Evolutionary conservation across 1,140 invertebrate genomes (phyloP).

Genomic region (Drosophila saltans): DNA sequence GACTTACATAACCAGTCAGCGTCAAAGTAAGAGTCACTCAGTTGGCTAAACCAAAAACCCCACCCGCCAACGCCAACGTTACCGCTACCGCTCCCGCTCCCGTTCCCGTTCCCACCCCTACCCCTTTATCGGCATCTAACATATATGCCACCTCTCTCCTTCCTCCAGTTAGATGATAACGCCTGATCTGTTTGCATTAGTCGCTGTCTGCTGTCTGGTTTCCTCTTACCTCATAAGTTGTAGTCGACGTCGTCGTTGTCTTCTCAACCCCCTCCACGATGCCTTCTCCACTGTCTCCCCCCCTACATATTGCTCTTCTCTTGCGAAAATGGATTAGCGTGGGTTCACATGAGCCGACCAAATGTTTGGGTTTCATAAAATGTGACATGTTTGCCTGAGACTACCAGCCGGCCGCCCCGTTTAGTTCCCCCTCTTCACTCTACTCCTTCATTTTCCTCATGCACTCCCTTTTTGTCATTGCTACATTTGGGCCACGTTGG

Average conservation of each 20-base stretch:
- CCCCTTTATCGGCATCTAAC: no score
- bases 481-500: conserved; percentile 50
- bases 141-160: conserved; percentile 7
- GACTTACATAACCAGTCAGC: conserved; percentile 58
- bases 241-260: no score
- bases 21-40: conserved; percentile 9
- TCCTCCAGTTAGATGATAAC: conserved; percentile 51
- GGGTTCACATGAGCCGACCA: conserved; percentile 76
- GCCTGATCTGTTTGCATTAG: conserved; percentile 74
- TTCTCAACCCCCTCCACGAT: not conserved
- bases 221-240: not conserved
- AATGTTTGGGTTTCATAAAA: conserved; percentile 79
- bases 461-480: conserved; percentile 7
- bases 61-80: no score
- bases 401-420: no score
- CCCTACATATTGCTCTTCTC: conserved; percentile 32
- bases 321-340: conserved; percentile 80
- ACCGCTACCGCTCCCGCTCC: no score
- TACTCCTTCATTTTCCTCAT: not conserved
- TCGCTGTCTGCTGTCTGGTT: conserved; percentile 30
- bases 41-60: not conserved
- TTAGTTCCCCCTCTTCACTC: not conserved
- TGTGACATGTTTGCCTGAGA: conserved; percentile 52
- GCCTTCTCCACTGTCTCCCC: not conserved
- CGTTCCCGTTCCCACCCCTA: no score